Evolutionary conservation across 1,140 invertebrate genomes (phyloP).

Genomic region (Drosophila rufa): DNA sequence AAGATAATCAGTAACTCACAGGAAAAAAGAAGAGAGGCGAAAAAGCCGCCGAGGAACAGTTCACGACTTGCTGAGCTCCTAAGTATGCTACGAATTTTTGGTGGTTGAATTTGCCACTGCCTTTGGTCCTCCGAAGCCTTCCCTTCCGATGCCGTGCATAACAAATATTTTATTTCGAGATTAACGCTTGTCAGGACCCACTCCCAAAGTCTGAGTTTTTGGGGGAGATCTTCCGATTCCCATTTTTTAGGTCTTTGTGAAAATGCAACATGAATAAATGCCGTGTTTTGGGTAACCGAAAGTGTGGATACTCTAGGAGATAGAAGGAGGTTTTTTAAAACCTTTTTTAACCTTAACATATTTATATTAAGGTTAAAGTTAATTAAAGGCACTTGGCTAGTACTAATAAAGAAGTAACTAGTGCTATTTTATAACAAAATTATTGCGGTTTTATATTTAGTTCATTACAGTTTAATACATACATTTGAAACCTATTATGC

Average conservation of each 20-base stretch:
- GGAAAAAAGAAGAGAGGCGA: neutral
- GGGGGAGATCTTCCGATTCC: slow-evolving; percentile 15
- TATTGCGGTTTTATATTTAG: no score
- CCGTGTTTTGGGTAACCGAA: neutral
- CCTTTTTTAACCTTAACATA: no score
- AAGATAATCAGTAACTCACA: slow-evolving; percentile 73
- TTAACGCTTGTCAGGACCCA: slow-evolving; percentile 73
- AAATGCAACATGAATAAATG: slow-evolving; percentile 58
- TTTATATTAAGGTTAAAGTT: no score
- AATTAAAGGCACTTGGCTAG: no score
- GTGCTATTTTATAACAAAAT: no score
- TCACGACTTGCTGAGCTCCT: slow-evolving; percentile 52
- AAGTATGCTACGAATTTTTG: slow-evolving; percentile 72
- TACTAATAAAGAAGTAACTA: no score
- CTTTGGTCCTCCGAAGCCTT: slow-evolving; percentile 21
- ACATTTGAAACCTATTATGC: no score
- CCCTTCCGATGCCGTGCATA: slow-evolving; percentile 36
- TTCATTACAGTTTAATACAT: no score
- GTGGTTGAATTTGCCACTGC: slow-evolving; percentile 57
- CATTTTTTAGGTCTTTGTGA: slow-evolving; percentile 21
- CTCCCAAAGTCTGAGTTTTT: slow-evolving; percentile 7
- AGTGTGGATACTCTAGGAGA: neutral
- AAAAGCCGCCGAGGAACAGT: slow-evolving; percentile 5
- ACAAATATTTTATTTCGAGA: slow-evolving; percentile 81
- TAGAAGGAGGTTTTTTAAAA: no score